These are phyloP conservation scores for Epizoanthus ramosus DNA, from an alignment of 92 coral and sea anemone species.

Conservation along the genomic window DNA sequence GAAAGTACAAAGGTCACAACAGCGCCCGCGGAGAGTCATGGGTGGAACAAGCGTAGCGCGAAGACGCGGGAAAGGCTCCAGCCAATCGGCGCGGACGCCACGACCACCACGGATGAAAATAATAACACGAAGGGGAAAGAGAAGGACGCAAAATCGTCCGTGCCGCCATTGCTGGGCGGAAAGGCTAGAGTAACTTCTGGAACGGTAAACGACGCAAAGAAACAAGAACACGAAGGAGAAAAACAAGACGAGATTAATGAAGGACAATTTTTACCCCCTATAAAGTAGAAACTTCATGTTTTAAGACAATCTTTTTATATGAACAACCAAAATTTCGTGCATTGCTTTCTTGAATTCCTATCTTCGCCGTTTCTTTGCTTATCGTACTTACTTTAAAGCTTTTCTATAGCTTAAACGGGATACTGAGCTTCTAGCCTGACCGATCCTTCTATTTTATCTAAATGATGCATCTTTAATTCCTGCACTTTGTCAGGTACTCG, in stretches of 20 bases:
- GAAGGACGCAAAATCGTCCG: constrained; percentile 18
- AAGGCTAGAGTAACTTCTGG: constrained; percentile 23
- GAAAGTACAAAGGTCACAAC: constrained; percentile 44
- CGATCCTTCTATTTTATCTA: not conserved
- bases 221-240: constrained; percentile 26
- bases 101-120: constrained; percentile 24
- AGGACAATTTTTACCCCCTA: constrained; percentile 40
- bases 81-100: constrained; percentile 51
- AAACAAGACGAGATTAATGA: constrained; percentile 21
- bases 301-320: not conserved
- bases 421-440: not conserved
- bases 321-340: not conserved
- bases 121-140: constrained; percentile 21
- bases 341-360: not conserved
- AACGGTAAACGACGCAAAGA: constrained; percentile 11
- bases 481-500: not conserved
- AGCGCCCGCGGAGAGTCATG: constrained; percentile 44
- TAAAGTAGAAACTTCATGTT: constrained; percentile 8
- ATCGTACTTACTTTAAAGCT: no score
- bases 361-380: no score
- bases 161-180: constrained; percentile 24
- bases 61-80: constrained; percentile 74
- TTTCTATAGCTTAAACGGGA: no score
- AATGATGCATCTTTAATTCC: not conserved
- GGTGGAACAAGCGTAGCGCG: constrained; percentile 79